A percentile compares a stretch with the other conserved stretches of the same genome.
Conservation (phyloP, 2,797 vertebrate genomes). For the Myripristis jacobus region DNA sequence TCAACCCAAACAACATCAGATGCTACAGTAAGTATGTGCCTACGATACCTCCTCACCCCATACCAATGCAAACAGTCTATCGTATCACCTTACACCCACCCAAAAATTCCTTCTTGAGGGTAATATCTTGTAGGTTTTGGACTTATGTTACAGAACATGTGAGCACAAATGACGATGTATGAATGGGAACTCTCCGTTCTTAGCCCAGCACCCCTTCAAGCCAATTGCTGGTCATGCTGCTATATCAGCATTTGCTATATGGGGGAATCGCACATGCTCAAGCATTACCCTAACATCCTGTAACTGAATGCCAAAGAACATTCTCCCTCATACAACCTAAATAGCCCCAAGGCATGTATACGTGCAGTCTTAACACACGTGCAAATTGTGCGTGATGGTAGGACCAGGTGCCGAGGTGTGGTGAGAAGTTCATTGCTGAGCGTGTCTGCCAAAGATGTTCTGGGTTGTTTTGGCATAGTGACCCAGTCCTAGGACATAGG, state of each 20-base stretch:
- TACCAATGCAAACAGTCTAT: background rate
- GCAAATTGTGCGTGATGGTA: background rate
- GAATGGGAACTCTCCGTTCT: conserved; percentile 21
- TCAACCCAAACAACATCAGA: conserved; percentile 1
- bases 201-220: conserved; percentile 17
- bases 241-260: conserved; percentile 34
- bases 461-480: background rate
- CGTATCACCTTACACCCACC: background rate
- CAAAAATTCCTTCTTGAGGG: conserved; percentile 12
- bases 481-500: background rate
- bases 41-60: background rate
- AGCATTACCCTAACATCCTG: conserved; percentile 21
- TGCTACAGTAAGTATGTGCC: background rate
- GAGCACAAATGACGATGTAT: conserved; percentile 5
- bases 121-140: conserved; percentile 2
- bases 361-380: conserved; percentile 1
- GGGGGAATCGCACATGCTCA: conserved; percentile 8
- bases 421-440: background rate
- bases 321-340: background rate
- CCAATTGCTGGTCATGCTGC: background rate
- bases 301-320: conserved; percentile 14
- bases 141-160: conserved; percentile 5
- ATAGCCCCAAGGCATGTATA: background rate
- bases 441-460: background rate
- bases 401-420: background rate